Conservation (phyloP, 2,888 invertebrate species). For the Eupithecia inturbata region DNA sequence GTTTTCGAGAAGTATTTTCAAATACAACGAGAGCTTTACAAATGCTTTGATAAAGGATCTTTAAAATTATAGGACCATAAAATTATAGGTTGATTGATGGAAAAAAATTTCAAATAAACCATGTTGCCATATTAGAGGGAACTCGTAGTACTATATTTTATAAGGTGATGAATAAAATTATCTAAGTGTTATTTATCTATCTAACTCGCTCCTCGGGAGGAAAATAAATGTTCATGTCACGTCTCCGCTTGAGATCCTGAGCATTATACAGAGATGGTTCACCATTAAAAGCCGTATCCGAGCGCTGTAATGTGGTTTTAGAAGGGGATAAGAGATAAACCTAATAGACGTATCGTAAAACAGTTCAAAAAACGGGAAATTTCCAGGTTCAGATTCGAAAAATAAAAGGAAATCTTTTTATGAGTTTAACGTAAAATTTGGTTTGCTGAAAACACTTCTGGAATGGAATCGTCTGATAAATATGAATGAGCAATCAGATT, state of each 20-base stretch:
- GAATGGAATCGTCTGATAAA: constrained; percentile 21
- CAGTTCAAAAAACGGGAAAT: background rate
- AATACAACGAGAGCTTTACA: background rate
- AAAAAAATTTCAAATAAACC: constrained; percentile 11
- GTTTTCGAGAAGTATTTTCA: background rate
- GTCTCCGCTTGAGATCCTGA: constrained; percentile 45
- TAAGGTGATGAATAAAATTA: too few species aligned
- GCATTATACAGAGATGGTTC: constrained; percentile 50
- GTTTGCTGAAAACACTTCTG: constrained; percentile 5
- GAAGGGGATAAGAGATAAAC: background rate
- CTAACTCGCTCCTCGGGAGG: constrained; percentile 17
- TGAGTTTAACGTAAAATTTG: constrained; percentile 10
- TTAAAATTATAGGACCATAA: constrained; percentile 4
- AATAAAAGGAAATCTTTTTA: constrained; percentile 15
- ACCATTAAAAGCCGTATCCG: constrained; percentile 26
- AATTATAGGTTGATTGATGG: constrained; percentile 13
- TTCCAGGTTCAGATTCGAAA: background rate
- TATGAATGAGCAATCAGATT: constrained; percentile 30
- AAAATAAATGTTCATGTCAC: constrained; percentile 52
- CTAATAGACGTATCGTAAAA: background rate
- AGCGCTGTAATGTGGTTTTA: constrained; percentile 31
- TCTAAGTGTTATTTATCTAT: too few species aligned
- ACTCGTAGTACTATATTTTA: too few species aligned
- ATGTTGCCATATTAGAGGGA: constrained; percentile 14
- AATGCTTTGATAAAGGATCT: background rate